phyloP scores from a whole-genome alignment of 2,888 invertebrate genomes.

The Schizaphis graminum region DNA sequence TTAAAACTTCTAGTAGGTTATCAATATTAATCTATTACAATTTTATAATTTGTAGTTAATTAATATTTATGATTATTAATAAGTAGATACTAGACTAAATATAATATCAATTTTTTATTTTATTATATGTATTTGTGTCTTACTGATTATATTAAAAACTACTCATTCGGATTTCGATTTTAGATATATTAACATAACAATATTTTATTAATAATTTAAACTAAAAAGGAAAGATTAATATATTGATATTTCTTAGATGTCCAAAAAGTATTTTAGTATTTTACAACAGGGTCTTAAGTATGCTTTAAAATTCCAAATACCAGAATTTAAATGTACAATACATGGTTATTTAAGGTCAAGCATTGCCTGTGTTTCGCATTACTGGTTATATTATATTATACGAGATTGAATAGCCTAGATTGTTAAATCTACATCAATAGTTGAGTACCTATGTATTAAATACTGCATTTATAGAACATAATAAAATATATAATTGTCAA shows the following conservation, averaged over 20 bases:
- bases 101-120: neutral
- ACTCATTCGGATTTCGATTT: neutral
- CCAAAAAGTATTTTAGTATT: neutral
- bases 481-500: conserved; percentile 1
- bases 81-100: neutral
- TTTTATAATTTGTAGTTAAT: neutral
- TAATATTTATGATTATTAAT: neutral
- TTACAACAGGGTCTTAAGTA: neutral
- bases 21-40: neutral
- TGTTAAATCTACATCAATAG: neutral
- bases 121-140: too few species aligned
- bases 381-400: too few species aligned
- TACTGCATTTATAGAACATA: neutral
- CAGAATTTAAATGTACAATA: neutral
- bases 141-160: neutral
- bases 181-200: neutral
- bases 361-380: neutral
- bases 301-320: neutral
- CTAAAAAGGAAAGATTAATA: neutral
- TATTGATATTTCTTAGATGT: neutral
- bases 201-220: neutral
- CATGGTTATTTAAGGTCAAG: neutral
- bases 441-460: neutral
- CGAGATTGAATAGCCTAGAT: neutral
- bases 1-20: neutral